Evolutionary conservation across 2,888 invertebrate species (phyloP).

Genomic region (Neoscelio sp.): DNA sequence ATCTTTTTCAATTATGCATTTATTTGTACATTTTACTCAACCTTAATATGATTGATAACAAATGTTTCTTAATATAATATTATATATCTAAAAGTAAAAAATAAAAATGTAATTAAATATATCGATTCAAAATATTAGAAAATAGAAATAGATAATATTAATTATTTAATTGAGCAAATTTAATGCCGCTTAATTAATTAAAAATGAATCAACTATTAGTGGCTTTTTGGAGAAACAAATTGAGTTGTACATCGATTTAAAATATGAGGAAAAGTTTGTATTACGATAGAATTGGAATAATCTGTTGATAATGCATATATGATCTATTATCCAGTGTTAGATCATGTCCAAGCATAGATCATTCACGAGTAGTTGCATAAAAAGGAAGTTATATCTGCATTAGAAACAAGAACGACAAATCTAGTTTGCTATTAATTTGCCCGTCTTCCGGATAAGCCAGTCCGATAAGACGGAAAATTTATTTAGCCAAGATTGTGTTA

Average conservation of each 20-base stretch:
- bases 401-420: slow-evolving; percentile 49
- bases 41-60: too few relatives aligned
- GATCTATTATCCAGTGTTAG: slow-evolving; percentile 16
- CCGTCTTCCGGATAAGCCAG: slow-evolving; percentile 50
- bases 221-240: neutral
- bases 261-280: neutral
- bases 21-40: too few relatives aligned
- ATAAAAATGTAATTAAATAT: too few relatives aligned
- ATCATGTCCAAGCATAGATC: slow-evolving; percentile 24
- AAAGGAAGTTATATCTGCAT: slow-evolving; percentile 39
- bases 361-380: slow-evolving; percentile 19
- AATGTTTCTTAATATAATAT: too few relatives aligned
- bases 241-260: too few relatives aligned
- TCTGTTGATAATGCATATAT: slow-evolving; percentile 27
- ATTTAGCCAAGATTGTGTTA: slow-evolving; percentile 35
- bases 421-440: slow-evolving; percentile 51
- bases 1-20: too few relatives aligned
- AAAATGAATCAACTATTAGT: slow-evolving; percentile 12
- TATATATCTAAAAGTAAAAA: too few relatives aligned
- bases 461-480: slow-evolving; percentile 51
- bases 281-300: slow-evolving; percentile 6
- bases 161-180: too few relatives aligned
- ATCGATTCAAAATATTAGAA: too few relatives aligned
- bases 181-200: neutral
- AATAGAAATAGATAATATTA: too few relatives aligned